phyloP scores from a whole-genome alignment of 2,797 vertebrate species.

The Microcaecilia unicolor region DNA sequence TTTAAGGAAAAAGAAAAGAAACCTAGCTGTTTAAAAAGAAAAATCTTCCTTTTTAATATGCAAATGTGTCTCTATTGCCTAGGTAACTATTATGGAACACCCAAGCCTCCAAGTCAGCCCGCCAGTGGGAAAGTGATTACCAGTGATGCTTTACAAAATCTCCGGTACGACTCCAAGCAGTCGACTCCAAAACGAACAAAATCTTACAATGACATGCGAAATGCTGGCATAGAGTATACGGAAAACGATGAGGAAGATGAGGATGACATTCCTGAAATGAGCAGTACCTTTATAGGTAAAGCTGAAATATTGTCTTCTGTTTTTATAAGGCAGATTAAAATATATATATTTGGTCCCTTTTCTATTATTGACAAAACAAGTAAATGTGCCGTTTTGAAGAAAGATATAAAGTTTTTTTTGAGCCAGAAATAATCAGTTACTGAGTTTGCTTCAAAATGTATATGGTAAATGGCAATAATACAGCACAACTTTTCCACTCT shows the following conservation, averaged over 20 bases:
- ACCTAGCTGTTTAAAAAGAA: constrained; percentile 3
- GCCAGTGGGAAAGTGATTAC: constrained; percentile 91
- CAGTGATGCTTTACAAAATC: constrained; percentile 86
- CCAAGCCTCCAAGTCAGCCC: constrained; percentile 95
- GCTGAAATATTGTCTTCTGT: too few species aligned
- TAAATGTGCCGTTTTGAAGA: too few species aligned
- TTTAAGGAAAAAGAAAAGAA: constrained; percentile 1
- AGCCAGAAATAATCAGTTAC: too few species aligned
- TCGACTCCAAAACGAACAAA: constrained; percentile 86
- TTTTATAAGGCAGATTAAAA: too few species aligned
- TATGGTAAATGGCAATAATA: too few species aligned
- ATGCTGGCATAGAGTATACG: constrained; percentile 91
- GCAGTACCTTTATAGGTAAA: constrained; percentile 95
- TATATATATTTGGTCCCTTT: too few species aligned
- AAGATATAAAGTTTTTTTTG: too few species aligned
- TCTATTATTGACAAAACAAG: too few species aligned
- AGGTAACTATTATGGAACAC: constrained; percentile 99
- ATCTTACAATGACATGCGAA: constrained; percentile 99
- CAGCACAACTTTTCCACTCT: too few species aligned
- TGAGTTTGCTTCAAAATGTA: too few species aligned
- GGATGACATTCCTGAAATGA: constrained; percentile 96
- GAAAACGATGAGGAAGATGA: constrained; percentile 88
- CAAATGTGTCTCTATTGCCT: constrained; percentile 76
- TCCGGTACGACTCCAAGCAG: constrained; percentile 81
- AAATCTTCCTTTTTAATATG: constrained; percentile 56